Evolutionary conservation across 1,140 invertebrate species (phyloP), one percentile per base, ranked within the genome.

Genomic region (Frieseomelitta varia): DNA sequence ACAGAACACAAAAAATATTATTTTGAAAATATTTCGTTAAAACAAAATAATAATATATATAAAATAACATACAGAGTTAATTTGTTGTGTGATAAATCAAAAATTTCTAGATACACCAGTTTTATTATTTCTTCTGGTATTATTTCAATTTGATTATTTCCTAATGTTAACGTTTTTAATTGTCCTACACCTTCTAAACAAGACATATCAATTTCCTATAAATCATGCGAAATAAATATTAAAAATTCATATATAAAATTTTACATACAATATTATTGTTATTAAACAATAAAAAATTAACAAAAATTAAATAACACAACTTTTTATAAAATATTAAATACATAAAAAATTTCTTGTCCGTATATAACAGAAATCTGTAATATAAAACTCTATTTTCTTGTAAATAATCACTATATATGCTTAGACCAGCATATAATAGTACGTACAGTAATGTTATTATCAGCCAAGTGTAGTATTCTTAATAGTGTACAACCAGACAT

Each of bases 81-180:
- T 90, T 96, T 96, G 92, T 99, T 99, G 93, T 98, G 98, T 4
- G 97, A 97, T 47, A 99, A 90, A 94, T 99, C 98, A 51, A 99
- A 95, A 86, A 97, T 95, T 90, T 97, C 97, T 56, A 98, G 93
- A 90, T 96, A 96, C 83, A 97, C 96, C 55, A 98, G 92, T 79
- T 97, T 92, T 51, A 96, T 96, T 88, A 98, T 96, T 93, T 98
- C 97, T 82, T 98, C 97, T 1, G 98, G 98, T 69, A 99, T 92
- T 68, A 94, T 90, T 89, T 96, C 95, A 73, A 97, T 95, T 93
- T 97, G 96, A 93, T 98, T 98, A 90, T 97, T 96, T 80, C 96
- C 95, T 71, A 99, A 93, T 93, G 98, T 97, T 19, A 98, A 94
- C 30, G 97, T 96, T 94, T 96, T 97, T 77, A 97, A 93, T 89